Conservation (phyloP, 2,888 invertebrate species). For the Patella pellucida region DNA sequence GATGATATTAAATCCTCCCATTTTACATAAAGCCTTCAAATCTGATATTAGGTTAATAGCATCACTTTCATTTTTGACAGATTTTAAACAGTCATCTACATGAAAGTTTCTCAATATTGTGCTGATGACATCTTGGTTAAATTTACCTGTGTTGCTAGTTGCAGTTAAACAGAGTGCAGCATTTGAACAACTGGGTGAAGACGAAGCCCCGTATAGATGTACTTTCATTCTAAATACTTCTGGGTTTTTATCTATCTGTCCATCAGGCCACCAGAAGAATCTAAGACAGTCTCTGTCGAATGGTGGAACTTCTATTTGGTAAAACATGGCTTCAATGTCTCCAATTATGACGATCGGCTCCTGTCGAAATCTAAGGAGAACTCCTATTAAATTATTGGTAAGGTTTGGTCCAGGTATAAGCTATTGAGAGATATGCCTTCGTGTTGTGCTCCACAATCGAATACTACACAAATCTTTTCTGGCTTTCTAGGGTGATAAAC, state of each 20-base stretch:
- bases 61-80: background rate
- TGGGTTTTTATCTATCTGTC: too few species aligned
- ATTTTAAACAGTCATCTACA: slow-evolving; percentile 14
- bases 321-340: slow-evolving; percentile 37
- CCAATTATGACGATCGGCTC: slow-evolving; percentile 36
- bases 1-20: background rate
- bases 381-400: slow-evolving; percentile 38
- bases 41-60: background rate
- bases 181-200: too few species aligned
- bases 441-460: slow-evolving; percentile 34
- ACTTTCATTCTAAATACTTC: too few species aligned
- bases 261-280: slow-evolving; percentile 35
- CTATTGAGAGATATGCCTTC: slow-evolving; percentile 36
- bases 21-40: background rate
- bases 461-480: slow-evolving; percentile 31
- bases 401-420: slow-evolving; percentile 40
- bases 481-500: slow-evolving; percentile 32
- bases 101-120: slow-evolving; percentile 11
- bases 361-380: slow-evolving; percentile 36
- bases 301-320: slow-evolving; percentile 29
- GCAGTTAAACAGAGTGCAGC: too few species aligned
- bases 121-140: too few species aligned
- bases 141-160: too few species aligned
- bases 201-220: too few species aligned
- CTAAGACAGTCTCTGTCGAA: slow-evolving; percentile 28